Conservation (phyloP, 2,888 invertebrate species). For the Imbricaverruca yamaguchii region DNA sequence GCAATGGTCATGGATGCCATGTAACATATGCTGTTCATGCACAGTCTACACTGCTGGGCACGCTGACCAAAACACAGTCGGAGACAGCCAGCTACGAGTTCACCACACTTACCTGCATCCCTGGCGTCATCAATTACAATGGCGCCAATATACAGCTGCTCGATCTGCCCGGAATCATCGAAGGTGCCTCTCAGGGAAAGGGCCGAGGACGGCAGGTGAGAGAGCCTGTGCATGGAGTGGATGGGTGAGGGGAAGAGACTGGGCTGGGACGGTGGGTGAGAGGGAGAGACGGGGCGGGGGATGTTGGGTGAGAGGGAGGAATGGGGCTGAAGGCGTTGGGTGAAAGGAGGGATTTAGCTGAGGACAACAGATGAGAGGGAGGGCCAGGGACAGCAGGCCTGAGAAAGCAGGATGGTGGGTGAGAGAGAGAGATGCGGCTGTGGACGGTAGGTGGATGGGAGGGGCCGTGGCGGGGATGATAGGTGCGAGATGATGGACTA, state of each 20-base stretch:
- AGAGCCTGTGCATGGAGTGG: conserved; percentile 23
- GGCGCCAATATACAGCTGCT: conserved; percentile 97
- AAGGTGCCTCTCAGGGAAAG: conserved; percentile 84
- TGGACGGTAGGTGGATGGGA: too few relatives aligned
- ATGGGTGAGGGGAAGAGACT: not conserved
- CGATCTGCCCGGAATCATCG: conserved; percentile 98
- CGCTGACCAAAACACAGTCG: conserved; percentile 90
- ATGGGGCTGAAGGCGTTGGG: too few relatives aligned
- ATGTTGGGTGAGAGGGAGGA: too few relatives aligned
- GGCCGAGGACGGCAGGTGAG: conserved; percentile 74
- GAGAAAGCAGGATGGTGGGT: too few relatives aligned
- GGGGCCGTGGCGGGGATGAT: too few relatives aligned
- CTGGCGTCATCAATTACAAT: conserved; percentile 96
- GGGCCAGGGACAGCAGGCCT: too few relatives aligned
- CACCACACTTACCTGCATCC: conserved; percentile 97
- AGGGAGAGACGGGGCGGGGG: too few relatives aligned
- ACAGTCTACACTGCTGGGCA: conserved; percentile 88
- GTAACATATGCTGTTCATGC: conserved; percentile 30
- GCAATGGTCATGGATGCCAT: too few relatives aligned
- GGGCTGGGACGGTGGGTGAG: not conserved
- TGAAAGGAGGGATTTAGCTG: too few relatives aligned
- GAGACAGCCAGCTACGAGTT: conserved; percentile 98
- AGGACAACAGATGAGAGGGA: too few relatives aligned
- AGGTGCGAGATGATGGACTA: too few relatives aligned
- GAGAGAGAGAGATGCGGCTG: too few relatives aligned